Conservation (phyloP, 2,797 vertebrate genomes). For the Amblyopsis hoosieri region DNA sequence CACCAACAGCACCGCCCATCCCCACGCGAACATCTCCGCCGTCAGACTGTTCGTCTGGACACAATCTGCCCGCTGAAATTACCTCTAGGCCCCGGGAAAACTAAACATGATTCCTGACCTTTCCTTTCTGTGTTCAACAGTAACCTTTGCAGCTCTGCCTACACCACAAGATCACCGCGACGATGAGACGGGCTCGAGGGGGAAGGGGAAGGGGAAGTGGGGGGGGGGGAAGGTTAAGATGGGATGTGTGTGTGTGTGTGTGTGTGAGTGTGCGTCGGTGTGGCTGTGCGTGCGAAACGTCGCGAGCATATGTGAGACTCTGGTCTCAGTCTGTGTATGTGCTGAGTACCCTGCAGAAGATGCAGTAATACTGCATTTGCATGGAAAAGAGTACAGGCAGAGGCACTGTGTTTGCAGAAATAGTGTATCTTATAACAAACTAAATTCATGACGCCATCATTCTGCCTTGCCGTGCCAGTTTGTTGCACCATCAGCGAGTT, state of each 20-base stretch:
- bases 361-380: constrained; percentile 29
- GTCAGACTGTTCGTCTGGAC: constrained; percentile 69
- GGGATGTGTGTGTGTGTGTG: neutral
- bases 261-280: constrained; percentile 31
- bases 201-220: constrained; percentile 8
- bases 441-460: constrained; percentile 66
- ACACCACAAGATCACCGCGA: constrained; percentile 54
- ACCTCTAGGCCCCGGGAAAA: constrained; percentile 79
- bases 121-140: constrained; percentile 83
- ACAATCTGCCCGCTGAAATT: constrained; percentile 81
- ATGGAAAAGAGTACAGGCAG: constrained; percentile 7
- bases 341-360: constrained; percentile 28
- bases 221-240: constrained; percentile 1
- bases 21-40: constrained; percentile 71
- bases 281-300: constrained; percentile 31
- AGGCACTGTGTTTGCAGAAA: constrained; percentile 47
- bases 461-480: constrained; percentile 45
- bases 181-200: constrained; percentile 38
- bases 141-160: constrained; percentile 78
- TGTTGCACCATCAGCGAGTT: constrained; percentile 59
- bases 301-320: constrained; percentile 5
- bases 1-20: constrained; percentile 57
- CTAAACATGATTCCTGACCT: constrained; percentile 86
- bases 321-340: constrained; percentile 29
- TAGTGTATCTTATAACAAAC: constrained; percentile 43